Percentiles rank a stretch among this genome's conserved stretches.
Conservation (phyloP, 2,797 vertebrate species). For the Sebastes umbrosus region DNA sequence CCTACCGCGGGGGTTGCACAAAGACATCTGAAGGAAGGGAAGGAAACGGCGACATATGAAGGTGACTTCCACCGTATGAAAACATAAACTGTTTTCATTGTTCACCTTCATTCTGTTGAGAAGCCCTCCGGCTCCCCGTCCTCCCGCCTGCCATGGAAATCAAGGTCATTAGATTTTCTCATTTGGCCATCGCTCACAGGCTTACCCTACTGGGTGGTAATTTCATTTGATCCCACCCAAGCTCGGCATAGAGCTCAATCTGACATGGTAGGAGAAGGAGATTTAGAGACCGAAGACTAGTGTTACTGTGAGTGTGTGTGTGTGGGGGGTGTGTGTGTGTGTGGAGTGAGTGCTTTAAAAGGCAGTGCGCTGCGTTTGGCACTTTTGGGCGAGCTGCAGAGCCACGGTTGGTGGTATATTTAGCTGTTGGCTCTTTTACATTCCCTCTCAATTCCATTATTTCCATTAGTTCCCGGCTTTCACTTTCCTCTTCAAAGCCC, state of each 20-base stretch:
- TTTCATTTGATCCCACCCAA: slow-evolving; percentile 58
- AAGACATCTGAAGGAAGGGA: not conserved
- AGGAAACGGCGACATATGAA: not conserved
- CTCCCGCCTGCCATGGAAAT: slow-evolving; percentile 47
- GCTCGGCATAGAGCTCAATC: slow-evolving; percentile 26
- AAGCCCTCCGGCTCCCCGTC: not conserved
- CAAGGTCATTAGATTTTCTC: slow-evolving; percentile 55
- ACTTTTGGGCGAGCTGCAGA: not conserved
- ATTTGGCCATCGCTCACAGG: slow-evolving; percentile 50
- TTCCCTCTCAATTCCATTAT: slow-evolving; percentile 21
- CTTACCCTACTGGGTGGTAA: slow-evolving; percentile 53
- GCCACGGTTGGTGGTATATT: not conserved
- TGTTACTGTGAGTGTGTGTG: slow-evolving; percentile 24
- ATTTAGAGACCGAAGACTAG: slow-evolving; percentile 19
- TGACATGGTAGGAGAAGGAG: slow-evolving; percentile 17
- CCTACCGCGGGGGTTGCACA: not conserved
- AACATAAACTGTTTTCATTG: slow-evolving; percentile 17
- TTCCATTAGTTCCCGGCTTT: slow-evolving; percentile 37
- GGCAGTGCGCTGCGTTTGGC: slow-evolving; percentile 15
- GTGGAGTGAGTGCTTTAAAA: slow-evolving; percentile 17
- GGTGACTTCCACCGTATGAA: not conserved
- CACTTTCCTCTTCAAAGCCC: slow-evolving; percentile 25
- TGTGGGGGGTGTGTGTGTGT: not conserved
- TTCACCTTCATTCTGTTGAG: slow-evolving; percentile 18
- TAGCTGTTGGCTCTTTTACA: slow-evolving; percentile 8